phyloP scores from a whole-genome alignment of 1,140 invertebrate species.

The Lucilia cuprina region DNA sequence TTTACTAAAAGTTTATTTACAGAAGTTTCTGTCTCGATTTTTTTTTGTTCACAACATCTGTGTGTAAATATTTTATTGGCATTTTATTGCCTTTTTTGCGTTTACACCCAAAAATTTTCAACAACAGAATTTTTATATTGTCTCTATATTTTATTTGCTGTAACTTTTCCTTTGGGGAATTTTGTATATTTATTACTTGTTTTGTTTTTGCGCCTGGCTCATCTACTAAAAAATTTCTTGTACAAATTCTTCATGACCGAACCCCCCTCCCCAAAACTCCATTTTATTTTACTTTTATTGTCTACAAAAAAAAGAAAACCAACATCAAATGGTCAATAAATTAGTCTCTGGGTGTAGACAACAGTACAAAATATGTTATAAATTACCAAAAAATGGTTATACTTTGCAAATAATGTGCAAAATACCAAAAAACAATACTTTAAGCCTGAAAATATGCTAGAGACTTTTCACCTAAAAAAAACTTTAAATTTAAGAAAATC shows the following conservation, averaged over 20 bases:
- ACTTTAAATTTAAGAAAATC: too few species aligned
- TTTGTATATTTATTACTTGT: neutral
- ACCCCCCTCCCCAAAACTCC: too few species aligned
- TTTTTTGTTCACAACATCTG: neutral
- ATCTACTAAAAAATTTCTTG: too few species aligned
- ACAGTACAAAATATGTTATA: neutral
- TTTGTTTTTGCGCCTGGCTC: neutral
- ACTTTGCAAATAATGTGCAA: too few species aligned
- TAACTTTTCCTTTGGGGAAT: neutral
- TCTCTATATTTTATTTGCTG: neutral
- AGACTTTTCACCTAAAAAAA: neutral
- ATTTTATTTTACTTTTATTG: too few species aligned
- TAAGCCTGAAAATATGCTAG: neutral
- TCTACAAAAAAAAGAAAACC: neutral
- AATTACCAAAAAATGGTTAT: too few species aligned
- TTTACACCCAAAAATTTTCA: neutral
- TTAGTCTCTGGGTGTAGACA: neutral
- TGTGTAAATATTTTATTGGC: neutral
- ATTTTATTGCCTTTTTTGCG: neutral
- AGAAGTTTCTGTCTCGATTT: neutral
- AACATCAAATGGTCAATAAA: conserved; percentile 6
- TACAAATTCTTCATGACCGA: too few species aligned
- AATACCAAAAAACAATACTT: too few species aligned
- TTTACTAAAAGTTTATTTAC: neutral
- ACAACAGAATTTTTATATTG: neutral